A percentile compares a stretch with the other conserved stretches of the same genome.
These are phyloP conservation scores for Melanotaenia maccullochi DNA, from an alignment of 2,797 vertebrate species.

Conservation along the genomic window DNA sequence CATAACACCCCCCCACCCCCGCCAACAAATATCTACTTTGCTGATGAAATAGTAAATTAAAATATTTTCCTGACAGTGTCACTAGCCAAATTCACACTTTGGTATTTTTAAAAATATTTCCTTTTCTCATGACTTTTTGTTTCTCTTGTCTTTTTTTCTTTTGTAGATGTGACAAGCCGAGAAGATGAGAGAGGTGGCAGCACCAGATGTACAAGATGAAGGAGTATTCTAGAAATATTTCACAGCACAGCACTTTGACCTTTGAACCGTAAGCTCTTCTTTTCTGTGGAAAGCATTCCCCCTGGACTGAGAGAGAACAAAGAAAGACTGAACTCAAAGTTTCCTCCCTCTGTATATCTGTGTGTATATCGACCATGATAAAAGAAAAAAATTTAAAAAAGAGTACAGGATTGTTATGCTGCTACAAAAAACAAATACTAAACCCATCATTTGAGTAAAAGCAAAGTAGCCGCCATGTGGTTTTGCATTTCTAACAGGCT, in stretches of 20 bases:
- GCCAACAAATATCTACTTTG: neutral
- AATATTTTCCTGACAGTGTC: neutral
- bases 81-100: neutral
- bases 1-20: neutral
- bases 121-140: constrained; percentile 3
- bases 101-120: neutral
- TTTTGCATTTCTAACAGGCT: constrained; percentile 76
- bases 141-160: constrained; percentile 19
- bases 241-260: constrained; percentile 97
- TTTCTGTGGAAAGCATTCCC: constrained; percentile 91
- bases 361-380: constrained; percentile 77
- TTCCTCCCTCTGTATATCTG: constrained; percentile 76
- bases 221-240: constrained; percentile 87
- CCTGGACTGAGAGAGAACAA: constrained; percentile 77
- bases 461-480: constrained; percentile 66
- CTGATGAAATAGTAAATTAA: neutral
- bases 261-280: constrained; percentile 82
- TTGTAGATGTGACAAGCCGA: constrained; percentile 95
- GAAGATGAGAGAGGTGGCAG: constrained; percentile 89
- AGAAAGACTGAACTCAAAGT: constrained; percentile 68
- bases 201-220: constrained; percentile 88
- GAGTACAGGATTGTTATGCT: constrained; percentile 82
- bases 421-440: constrained; percentile 80
- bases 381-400: constrained; percentile 63
- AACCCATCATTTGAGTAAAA: constrained; percentile 70